Percentiles rank a stretch among this genome's conserved stretches.
Conservation (phyloP, 1,140 invertebrate species). For the Ostrea denselamellosa region DNA sequence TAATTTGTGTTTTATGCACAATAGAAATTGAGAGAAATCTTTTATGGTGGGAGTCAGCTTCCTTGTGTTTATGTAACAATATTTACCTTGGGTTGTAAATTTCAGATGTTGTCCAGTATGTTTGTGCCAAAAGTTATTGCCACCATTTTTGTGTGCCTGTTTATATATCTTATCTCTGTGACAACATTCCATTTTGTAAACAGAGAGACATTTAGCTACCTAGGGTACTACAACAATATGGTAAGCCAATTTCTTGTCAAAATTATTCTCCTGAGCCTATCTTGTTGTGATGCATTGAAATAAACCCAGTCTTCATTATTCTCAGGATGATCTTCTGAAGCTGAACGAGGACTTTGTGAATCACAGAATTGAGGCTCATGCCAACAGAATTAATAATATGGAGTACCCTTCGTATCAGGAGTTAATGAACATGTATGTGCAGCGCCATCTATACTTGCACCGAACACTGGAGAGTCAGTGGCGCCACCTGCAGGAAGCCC, state of each 20-base stretch:
- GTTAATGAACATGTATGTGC: constrained; percentile 61
- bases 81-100: constrained; percentile 20
- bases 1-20: not conserved
- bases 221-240: constrained; percentile 69
- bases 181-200: constrained; percentile 65
- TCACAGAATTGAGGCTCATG: constrained; percentile 61
- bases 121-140: constrained; percentile 69
- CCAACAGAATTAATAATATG: constrained; percentile 67
- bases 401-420: constrained; percentile 69
- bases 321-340: constrained; percentile 64
- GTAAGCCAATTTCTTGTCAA: constrained; percentile 52
- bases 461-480: constrained; percentile 49
- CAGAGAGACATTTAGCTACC: constrained; percentile 60
- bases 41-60: not conserved
- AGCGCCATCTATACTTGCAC: constrained; percentile 60
- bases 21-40: not conserved
- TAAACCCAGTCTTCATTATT: not conserved
- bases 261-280: not conserved
- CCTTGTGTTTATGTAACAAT: not conserved
- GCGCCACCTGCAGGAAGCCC: constrained; percentile 43
- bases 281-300: not conserved
- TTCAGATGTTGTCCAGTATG: constrained; percentile 66
- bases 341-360: constrained; percentile 67
- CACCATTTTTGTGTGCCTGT: constrained; percentile 61
- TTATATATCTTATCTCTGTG: constrained; percentile 60